Conservation (phyloP, 2,888 invertebrate species). For the Drosophila antonietae region DNA sequence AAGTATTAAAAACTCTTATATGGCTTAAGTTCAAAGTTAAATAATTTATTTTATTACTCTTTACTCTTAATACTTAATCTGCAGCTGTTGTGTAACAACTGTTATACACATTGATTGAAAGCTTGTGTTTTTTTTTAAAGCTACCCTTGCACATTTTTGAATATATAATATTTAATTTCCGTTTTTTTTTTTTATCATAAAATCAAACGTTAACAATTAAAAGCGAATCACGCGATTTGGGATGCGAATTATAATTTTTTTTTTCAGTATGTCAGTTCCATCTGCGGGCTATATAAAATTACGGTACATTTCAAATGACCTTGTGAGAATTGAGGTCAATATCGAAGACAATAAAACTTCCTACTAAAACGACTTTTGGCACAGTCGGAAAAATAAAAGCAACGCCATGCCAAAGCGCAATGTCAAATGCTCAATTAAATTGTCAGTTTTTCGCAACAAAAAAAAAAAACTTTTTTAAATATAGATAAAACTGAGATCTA, state of each 20-base stretch:
- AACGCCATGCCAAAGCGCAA: conserved; percentile 51
- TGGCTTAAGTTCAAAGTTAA: background rate
- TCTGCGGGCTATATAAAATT: conserved; percentile 15
- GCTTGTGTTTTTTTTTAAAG: background rate
- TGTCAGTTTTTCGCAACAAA: conserved; percentile 60
- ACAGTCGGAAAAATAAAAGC: conserved; percentile 46
- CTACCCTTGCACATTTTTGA: background rate
- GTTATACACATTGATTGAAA: background rate
- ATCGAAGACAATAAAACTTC: conserved; percentile 65
- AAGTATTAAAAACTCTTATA: background rate
- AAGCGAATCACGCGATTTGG: conserved; percentile 36
- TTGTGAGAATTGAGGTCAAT: conserved; percentile 75
- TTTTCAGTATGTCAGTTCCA: conserved; percentile 6
- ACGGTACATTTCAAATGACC: conserved; percentile 53
- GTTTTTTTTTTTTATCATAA: background rate
- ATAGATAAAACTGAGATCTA: conserved; percentile 43
- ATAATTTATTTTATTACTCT: too few species aligned
- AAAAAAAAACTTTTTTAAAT: background rate
- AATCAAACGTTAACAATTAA: conserved; percentile 31
- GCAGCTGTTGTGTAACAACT: background rate
- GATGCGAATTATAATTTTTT: background rate
- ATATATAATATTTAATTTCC: conserved; percentile 19
- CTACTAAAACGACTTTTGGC: conserved; percentile 48
- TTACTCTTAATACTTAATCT: background rate
- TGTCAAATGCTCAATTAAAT: conserved; percentile 77